Base-by-base conservation (phyloP, 2,113 vertebrate genomes). In the Coregonus clupeaformis region DNA sequence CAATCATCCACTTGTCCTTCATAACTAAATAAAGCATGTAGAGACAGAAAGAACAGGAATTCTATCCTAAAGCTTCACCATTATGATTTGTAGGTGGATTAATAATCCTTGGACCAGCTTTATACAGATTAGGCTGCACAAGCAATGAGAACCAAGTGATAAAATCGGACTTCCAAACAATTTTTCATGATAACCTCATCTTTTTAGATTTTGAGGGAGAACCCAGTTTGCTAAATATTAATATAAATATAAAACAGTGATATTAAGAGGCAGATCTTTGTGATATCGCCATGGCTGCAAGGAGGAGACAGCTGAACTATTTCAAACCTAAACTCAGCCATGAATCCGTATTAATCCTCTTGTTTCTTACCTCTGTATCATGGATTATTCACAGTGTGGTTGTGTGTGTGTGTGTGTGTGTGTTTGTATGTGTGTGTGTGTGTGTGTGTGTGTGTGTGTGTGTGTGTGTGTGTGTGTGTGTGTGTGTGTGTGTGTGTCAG, bases 291-390 rank as follows among this genome's bases (percentile, higher is more conserved):
- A 9, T 11, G 36, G 36, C 7, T 42, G 36, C 36, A 42, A 42
- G 36, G 36, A 42, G 36, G 36, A 42, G 24, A 24, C 24, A 62
- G 59, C 20, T 22, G 20, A 62, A 25, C 20, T 18, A 71, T 27
- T 49, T 59, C 32, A 32, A 71, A 59, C 11, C 55, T 74, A 75
- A 73, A 77, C 77, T 78, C 77, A 84, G 67, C 59, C 59, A 78
- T 76, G 73, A 75, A 77, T 86, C 71, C 78, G 30, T 71, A 76
- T 80, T 91, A 91, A 91, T 91, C 89, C 87, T 83, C 84, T 87
- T 87, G 76, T 85, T 87, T 86, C 79, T 87, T 79, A 83, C 76
- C 64, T 71, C 80, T 71, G 77, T 64, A 69, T 11, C 49, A 12
- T 74, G 80, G 88, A 90, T 91, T 91, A 91, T 77, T 88, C 59